phyloP scores from a whole-genome alignment of 1,140 invertebrate species.

The Colletes gigas region DNA sequence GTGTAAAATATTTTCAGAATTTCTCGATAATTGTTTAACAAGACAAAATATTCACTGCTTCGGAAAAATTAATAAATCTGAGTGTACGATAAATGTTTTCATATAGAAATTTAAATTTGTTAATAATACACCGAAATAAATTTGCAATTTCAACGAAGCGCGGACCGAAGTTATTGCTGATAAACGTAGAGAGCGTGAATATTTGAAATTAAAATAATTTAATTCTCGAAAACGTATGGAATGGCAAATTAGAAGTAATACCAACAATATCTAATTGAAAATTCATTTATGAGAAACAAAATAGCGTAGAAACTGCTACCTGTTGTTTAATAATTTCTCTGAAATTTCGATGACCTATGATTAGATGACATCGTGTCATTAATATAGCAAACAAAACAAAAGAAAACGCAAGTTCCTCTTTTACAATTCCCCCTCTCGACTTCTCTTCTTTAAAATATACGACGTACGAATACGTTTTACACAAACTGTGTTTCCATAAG shows the following conservation, averaged over 20 bases:
- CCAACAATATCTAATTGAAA: conserved; percentile 16
- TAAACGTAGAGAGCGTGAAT: not conserved
- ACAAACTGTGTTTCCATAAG: too few relatives aligned
- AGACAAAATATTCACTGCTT: not conserved
- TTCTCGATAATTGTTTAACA: not conserved
- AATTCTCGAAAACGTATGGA: not conserved
- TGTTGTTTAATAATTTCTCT: not conserved
- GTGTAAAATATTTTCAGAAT: not conserved
- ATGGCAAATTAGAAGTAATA: not conserved
- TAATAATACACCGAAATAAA: not conserved
- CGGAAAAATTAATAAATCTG: not conserved
- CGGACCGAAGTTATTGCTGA: not conserved
- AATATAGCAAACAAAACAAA: too few relatives aligned
- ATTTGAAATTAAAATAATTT: conserved; percentile 17
- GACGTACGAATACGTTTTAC: too few relatives aligned
- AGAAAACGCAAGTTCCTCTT: too few relatives aligned
- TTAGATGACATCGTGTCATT: too few relatives aligned
- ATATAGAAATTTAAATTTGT: not conserved
- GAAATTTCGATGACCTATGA: not conserved
- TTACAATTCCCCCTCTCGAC: too few relatives aligned
- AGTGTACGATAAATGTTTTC: not conserved
- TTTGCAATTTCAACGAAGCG: not conserved
- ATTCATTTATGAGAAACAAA: not conserved
- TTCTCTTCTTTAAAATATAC: too few relatives aligned
- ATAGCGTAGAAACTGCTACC: not conserved